phyloP scores from a whole-genome alignment of 2,113 vertebrate species.

The Prionailurus bengalensis region DNA sequence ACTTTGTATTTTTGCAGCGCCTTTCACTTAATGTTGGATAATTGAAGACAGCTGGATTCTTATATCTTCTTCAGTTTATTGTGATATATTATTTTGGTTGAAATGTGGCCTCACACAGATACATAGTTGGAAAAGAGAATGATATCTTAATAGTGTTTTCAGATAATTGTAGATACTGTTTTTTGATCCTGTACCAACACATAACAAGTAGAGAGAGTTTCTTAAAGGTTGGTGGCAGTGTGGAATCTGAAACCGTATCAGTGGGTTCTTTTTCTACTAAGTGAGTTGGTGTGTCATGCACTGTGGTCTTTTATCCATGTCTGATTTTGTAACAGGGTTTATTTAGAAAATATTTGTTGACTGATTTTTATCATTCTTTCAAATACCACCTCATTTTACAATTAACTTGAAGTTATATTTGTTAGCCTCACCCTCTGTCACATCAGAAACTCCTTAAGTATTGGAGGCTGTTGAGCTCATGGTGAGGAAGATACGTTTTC shows the following conservation, averaged over 20 bases:
- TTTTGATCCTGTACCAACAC: constrained; percentile 19
- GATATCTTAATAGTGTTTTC: constrained; percentile 24
- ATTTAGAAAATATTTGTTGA: constrained; percentile 29
- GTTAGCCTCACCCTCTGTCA: background rate
- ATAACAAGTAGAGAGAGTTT: background rate
- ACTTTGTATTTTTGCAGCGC: background rate
- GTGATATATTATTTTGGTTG: background rate
- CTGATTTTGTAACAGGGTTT: constrained; percentile 12
- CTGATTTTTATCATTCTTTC: background rate
- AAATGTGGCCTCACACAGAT: background rate
- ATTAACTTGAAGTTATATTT: constrained; percentile 12
- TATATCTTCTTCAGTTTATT: background rate
- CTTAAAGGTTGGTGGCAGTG: background rate
- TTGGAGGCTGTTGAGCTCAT: background rate
- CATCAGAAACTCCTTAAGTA: background rate
- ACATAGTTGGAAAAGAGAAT: background rate
- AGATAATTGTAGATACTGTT: constrained; percentile 31
- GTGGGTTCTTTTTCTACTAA: background rate
- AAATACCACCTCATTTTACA: constrained; percentile 38
- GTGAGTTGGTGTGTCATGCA: background rate
- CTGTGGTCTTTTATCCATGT: background rate
- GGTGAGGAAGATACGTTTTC: background rate
- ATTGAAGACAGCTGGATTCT: constrained; percentile 16
- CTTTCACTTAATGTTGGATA: background rate
- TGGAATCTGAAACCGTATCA: background rate